Evolutionary conservation across 2,797 vertebrate species (phyloP).

Genomic region (Pangasius mekongensis): DNA sequence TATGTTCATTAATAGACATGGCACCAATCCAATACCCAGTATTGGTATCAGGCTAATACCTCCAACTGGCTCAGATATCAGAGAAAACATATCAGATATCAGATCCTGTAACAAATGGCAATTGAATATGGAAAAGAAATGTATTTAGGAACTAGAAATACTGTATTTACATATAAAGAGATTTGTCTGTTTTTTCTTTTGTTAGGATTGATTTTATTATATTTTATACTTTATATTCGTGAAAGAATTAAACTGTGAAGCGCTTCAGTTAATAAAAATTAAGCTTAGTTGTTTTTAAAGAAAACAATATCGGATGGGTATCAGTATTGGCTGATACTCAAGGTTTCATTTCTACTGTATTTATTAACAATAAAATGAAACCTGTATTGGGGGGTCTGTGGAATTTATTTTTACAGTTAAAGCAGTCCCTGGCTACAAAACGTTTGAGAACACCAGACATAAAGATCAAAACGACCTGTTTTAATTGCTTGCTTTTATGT

Average conservation of each 20-base stretch:
- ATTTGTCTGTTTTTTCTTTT: not conserved
- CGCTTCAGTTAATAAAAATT: no score
- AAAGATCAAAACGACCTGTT: not conserved
- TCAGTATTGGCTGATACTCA: no score
- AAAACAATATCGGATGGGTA: no score
- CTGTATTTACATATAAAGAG: not conserved
- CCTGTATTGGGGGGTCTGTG: not conserved
- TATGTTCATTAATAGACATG: not conserved
- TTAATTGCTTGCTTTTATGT: not conserved
- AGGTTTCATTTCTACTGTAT: no score
- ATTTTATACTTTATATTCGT: no score
- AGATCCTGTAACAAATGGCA: not conserved
- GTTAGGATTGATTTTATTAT: no score
- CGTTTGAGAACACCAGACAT: not conserved
- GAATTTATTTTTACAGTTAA: not conserved
- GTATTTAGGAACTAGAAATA: not conserved
- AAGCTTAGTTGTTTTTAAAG: no score
- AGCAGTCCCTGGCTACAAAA: not conserved
- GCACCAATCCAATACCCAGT: not conserved
- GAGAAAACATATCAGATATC: not conserved
- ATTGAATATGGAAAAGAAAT: not conserved
- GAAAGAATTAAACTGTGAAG: no score
- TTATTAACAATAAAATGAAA: not conserved
- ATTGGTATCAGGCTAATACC: not conserved
- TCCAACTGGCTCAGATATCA: not conserved